Base-by-base conservation (phyloP, 2,797 vertebrate species). In the Enteromius treurensis region DNA sequence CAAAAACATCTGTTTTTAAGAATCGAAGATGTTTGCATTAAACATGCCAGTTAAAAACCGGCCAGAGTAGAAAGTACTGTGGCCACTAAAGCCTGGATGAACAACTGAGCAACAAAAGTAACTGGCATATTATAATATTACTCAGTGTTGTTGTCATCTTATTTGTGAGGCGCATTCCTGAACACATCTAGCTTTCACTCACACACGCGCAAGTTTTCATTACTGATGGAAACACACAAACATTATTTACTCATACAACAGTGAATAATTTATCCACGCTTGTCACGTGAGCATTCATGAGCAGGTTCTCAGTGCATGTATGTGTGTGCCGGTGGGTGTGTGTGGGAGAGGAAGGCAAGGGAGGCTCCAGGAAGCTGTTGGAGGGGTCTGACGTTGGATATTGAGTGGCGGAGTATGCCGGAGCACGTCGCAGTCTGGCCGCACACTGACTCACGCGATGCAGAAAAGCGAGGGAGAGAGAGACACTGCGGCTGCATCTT, bases 401-500 rank as follows among this genome's bases (percentile, higher is more conserved):
- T 84, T 75, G 84, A 86, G 82, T 76, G 77, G 75, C 75, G 70
- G 85, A 88, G 81, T 87, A 82, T 87, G 86, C 82, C 34, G 69
- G 80, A 80, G 85, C 86, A 88, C 68, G 85, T 85, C 67, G 83
- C 82, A 85, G 77, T 80, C 79, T 60, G 53, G 82, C 85, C 65
- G 65, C 85, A 83, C 81, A 82, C 86, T 85, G 87, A 86, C 86
- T 87, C 84, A 88, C 77, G 81, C 81, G 70, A 74, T 80, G 65
- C 79, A 80, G 77, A 74, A 62, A 65, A 83, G 87, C 76, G 64
- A 67, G 84, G 73, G 86, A 86, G 88, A 86, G 84, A 88, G 84
- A 87, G 75, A 90, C 84, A 88, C 85, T 71, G 87, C 77, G 88
- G 79, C 67, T 69, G 79, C 71, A 81, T 85, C 81, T 84, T 73